Evolutionary conservation across 2,113 vertebrate genomes (phyloP).

Genomic region (Cheilinus undulatus): DNA sequence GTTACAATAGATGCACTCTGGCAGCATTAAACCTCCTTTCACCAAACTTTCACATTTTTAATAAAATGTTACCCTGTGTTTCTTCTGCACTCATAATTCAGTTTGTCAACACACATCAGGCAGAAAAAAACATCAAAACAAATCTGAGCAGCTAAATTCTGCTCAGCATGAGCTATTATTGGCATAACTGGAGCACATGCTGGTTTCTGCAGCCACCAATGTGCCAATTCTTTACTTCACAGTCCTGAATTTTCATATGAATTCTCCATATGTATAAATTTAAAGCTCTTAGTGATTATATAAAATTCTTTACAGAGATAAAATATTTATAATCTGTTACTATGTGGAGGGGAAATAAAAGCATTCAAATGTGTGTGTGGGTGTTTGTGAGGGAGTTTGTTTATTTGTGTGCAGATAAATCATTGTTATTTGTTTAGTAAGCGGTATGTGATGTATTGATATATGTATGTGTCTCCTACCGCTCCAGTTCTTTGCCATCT

Average conservation of each 20-base stretch:
- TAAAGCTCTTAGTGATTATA: background rate
- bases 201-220: slow-evolving; percentile 15
- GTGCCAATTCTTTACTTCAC: background rate
- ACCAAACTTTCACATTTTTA: too few relatives aligned
- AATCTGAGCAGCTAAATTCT: slow-evolving; percentile 22
- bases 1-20: background rate
- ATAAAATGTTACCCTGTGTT: background rate
- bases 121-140: slow-evolving; percentile 3
- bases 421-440: background rate
- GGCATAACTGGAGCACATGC: slow-evolving; percentile 15
- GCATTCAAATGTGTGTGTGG: background rate
- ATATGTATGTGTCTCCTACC: slow-evolving; percentile 80
- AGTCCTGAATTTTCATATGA: background rate
- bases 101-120: background rate
- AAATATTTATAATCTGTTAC: slow-evolving; percentile 17
- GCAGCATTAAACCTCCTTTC: background rate
- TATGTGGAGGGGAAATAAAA: background rate
- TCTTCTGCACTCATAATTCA: background rate
- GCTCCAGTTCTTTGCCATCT: slow-evolving; percentile 99
- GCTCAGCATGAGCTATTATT: slow-evolving; percentile 34
- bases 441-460: background rate
- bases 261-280: background rate
- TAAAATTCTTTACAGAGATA: background rate
- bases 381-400: slow-evolving; percentile 11
- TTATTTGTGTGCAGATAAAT: background rate